Percentiles rank a stretch among this genome's conserved stretches.
Evolutionary conservation across 2,888 invertebrate species (phyloP).

Genomic region (Venusia cambrica): DNA sequence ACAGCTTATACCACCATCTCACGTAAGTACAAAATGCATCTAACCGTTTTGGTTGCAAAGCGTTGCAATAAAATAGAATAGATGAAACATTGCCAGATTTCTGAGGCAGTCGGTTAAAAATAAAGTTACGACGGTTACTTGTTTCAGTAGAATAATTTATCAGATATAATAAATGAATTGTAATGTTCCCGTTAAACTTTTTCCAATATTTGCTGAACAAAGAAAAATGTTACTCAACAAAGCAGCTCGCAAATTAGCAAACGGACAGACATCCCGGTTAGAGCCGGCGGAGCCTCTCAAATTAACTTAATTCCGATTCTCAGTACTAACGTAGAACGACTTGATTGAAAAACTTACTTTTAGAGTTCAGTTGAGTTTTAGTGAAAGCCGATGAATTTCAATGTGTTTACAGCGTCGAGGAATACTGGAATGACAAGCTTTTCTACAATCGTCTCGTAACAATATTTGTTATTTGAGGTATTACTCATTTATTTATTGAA

Average conservation of each 20-base stretch:
- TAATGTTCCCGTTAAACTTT: neutral
- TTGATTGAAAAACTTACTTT: conserved; percentile 69
- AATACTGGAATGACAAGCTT: too few species aligned
- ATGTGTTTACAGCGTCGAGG: neutral
- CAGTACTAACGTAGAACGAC: conserved; percentile 46
- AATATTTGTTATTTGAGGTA: too few species aligned
- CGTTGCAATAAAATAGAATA: too few species aligned
- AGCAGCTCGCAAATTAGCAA: conserved; percentile 19
- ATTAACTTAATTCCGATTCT: conserved; percentile 52
- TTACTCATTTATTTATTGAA: too few species aligned
- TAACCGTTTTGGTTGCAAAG: too few species aligned
- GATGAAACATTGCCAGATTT: too few species aligned
- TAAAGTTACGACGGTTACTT: too few species aligned
- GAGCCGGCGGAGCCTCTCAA: conserved; percentile 35
- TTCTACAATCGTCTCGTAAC: too few species aligned
- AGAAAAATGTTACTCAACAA: conserved; percentile 17
- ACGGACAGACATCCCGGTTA: conserved; percentile 22
- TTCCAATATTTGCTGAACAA: neutral
- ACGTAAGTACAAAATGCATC: too few species aligned
- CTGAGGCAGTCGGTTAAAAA: too few species aligned
- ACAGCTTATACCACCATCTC: too few species aligned
- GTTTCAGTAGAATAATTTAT: conserved; percentile 1
- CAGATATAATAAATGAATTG: conserved; percentile 1
- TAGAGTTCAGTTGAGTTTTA: conserved; percentile 27
- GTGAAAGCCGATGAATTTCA: conserved; percentile 7